phyloP scores from a whole-genome alignment of 2,113 vertebrate species.

The Phrynosoma platyrhinos region DNA sequence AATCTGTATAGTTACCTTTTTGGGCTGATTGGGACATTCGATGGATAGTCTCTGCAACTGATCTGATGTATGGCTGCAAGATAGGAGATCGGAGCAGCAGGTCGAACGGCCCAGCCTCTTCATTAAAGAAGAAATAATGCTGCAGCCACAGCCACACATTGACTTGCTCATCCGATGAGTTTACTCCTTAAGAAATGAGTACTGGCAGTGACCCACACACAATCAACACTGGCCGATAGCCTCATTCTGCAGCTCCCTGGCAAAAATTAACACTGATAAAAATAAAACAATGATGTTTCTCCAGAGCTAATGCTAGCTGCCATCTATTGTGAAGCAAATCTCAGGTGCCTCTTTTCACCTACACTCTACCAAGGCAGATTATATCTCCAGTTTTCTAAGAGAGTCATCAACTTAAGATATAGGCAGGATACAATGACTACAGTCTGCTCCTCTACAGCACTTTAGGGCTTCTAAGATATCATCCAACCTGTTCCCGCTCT shows the following conservation, averaged over 20 bases:
- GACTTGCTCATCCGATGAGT: slow-evolving; percentile 88
- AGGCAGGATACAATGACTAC: slow-evolving; percentile 66
- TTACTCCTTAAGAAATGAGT: slow-evolving; percentile 77
- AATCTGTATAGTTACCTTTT: slow-evolving; percentile 92
- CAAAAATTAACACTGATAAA: slow-evolving; percentile 72
- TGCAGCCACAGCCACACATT: slow-evolving; percentile 99
- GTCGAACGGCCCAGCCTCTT: slow-evolving; percentile 96
- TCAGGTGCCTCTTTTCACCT: not conserved
- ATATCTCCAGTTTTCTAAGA: slow-evolving; percentile 55
- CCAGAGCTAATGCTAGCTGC: slow-evolving; percentile 56
- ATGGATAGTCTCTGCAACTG: slow-evolving; percentile 93
- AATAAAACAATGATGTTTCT: slow-evolving; percentile 41
- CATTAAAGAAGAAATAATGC: slow-evolving; percentile 98
- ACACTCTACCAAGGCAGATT: slow-evolving; percentile 56
- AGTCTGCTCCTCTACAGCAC: slow-evolving; percentile 63
- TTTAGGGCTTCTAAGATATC: slow-evolving; percentile 64
- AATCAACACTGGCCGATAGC: slow-evolving; percentile 74
- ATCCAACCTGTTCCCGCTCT: slow-evolving; percentile 72
- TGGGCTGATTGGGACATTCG: slow-evolving; percentile 88
- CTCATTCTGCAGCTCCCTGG: slow-evolving; percentile 81
- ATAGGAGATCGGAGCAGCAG: slow-evolving; percentile 95
- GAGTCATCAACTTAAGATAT: slow-evolving; percentile 58
- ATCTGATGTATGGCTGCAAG: slow-evolving; percentile 93
- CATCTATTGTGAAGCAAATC: slow-evolving; percentile 57
- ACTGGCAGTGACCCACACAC: slow-evolving; percentile 71